These are phyloP conservation scores for Oreochromis mossambicus DNA, from an alignment of 2,797 vertebrate species.

Conservation along the genomic window DNA sequence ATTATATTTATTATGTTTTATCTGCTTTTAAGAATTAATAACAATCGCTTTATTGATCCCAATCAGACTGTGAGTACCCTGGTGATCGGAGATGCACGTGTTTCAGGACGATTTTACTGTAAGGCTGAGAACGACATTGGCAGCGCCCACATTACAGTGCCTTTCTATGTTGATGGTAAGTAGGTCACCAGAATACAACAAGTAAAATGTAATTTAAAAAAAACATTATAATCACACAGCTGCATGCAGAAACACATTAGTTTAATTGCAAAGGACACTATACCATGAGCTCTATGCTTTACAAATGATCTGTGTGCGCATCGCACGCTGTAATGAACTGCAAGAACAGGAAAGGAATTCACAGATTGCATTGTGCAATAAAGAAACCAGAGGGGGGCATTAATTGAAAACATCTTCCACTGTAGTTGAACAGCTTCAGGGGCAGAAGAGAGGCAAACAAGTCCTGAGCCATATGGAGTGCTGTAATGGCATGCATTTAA, in stretches of 20 bases:
- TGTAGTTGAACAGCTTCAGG: conserved; percentile 43
- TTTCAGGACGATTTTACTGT: conserved; percentile 82
- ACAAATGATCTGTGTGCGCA: conserved; percentile 35
- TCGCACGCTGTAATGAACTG: conserved; percentile 49
- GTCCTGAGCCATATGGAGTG: conserved; percentile 64
- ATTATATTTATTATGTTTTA: neutral
- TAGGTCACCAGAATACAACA: conserved; percentile 2
- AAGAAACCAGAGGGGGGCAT: conserved; percentile 67
- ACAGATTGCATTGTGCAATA: conserved; percentile 68
- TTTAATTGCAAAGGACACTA: neutral
- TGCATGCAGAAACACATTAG: neutral
- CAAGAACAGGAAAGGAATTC: conserved; percentile 54
- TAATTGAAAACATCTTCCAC: conserved; percentile 75
- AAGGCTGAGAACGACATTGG: conserved; percentile 74
- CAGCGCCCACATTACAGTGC: conserved; percentile 52
- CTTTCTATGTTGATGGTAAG: conserved; percentile 86
- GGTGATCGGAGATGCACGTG: conserved; percentile 63
- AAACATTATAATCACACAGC: neutral
- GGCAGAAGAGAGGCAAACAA: conserved; percentile 56
- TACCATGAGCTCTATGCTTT: neutral
- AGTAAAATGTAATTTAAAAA: neutral
- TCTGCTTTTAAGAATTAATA: conserved; percentile 1
- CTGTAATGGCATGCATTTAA: conserved; percentile 57
- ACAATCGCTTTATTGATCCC: neutral
- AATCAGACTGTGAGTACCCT: conserved; percentile 81